Evolutionary conservation across 2,113 vertebrate species (phyloP).

Genomic region (Rhizomys pruinosus): DNA sequence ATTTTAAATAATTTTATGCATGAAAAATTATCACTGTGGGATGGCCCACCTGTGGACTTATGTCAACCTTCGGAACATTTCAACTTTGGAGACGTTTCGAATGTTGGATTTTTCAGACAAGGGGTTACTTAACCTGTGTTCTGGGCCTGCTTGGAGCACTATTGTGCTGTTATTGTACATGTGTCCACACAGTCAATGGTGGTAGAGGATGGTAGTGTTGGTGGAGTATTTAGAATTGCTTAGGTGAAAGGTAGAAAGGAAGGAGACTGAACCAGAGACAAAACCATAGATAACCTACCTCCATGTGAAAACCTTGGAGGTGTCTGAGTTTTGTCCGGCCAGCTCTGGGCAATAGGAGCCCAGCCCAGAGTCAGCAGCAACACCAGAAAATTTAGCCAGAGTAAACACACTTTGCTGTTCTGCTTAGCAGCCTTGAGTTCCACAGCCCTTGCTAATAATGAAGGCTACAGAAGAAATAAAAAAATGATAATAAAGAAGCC

Average conservation of each 20-base stretch:
- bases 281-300: rapidly evolving
- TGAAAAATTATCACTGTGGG: not conserved
- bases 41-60: not conserved
- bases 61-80: not conserved
- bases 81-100: not conserved
- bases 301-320: not conserved
- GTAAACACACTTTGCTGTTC: not conserved
- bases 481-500: not conserved
- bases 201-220: rapidly evolving
- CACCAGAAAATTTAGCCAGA: not conserved
- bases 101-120: not conserved
- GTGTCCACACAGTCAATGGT: rapidly evolving
- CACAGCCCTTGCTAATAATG: not conserved
- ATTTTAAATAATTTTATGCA: not conserved
- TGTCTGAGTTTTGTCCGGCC: not conserved
- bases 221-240: not conserved
- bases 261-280: not conserved
- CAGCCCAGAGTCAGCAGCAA: not conserved
- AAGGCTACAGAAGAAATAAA: not conserved
- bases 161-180: too few relatives aligned
- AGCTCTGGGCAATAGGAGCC: not conserved
- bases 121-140: too few relatives aligned
- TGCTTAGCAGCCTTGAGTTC: not conserved
- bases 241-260: not conserved
- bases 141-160: too few relatives aligned